phyloP scores from a whole-genome alignment of 2,113 vertebrate genomes.

The Myotis brandtii region DNA sequence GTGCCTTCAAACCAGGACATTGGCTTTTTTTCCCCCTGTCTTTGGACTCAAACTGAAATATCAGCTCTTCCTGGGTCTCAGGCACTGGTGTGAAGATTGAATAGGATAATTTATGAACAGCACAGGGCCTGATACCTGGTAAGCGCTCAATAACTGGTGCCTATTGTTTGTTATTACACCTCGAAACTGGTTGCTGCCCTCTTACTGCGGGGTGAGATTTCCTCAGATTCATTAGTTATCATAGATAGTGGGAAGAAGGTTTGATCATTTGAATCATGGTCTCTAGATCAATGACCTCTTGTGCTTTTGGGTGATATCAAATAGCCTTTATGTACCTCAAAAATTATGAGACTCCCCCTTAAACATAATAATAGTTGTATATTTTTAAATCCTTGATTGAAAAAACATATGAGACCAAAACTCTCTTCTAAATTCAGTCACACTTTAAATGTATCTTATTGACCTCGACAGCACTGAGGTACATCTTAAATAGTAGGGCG shows the following conservation, averaged over 20 bases:
- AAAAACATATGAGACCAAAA: background rate
- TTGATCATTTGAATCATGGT: background rate
- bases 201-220: too few relatives aligned
- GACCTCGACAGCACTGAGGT: background rate
- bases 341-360: background rate
- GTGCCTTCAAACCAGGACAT: background rate
- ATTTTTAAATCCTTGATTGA: background rate
- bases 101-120: background rate
- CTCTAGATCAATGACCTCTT: background rate
- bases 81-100: background rate
- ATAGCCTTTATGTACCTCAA: background rate
- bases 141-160: background rate
- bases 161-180: background rate
- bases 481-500: background rate
- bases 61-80: background rate
- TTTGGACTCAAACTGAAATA: background rate
- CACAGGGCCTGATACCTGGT: background rate
- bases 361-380: background rate
- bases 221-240: background rate
- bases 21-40: background rate
- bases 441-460: background rate
- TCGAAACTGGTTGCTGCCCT: background rate
- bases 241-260: background rate
- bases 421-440: background rate
- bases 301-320: background rate